Base-by-base conservation (phyloP, 2,113 vertebrate species). In the Pardalotus punctatus region DNA sequence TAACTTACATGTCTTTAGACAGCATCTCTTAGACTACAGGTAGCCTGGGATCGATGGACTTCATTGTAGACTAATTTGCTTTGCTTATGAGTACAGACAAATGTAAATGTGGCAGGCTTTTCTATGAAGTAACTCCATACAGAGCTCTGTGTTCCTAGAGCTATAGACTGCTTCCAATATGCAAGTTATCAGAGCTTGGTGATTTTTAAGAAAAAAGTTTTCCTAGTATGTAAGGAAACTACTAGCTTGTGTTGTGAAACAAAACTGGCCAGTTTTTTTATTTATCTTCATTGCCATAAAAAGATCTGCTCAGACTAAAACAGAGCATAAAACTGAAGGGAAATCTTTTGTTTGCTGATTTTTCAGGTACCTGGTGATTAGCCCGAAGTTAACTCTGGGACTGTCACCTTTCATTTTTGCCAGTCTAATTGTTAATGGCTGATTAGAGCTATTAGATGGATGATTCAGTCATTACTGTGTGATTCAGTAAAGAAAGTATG, bases 31-130 rank as follows among this genome's bases (percentile, higher is more conserved):
- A 8, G 50, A 18, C 28, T 72, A 8, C 11, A 62, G 17, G 14
- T 42, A 40, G 16, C 35, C 16, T 86, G 50, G n/a, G 5, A 14
- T 82, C 82, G n/a, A 14, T 38, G 27, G 27, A 19, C 29, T 81
- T 86, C 3, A 5, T 22, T 73, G 36, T 23, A 43, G 54, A 54
- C 29, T 76, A 29, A 60, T 35, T 53, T 81, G 14, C 51, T 83
- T 80, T 70, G 35, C 24, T 90, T 92, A n/a, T 5, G 5, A 42
- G 8, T 62, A 23, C 25, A 79, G 50, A 20, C 35, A 67, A 40
- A 38, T 31, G 5, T 16, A 25, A 47, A 35, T 51, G 8, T 20
- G 50, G 4, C 0, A 0, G 43, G 20, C 25, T 45, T 60, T 71
- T 78, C 28, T 79, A 5, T 50, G 6, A 62, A 64, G 33, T 66